phyloP scores from a whole-genome alignment of 2,113 vertebrate species.

The Blennius ocellaris region DNA sequence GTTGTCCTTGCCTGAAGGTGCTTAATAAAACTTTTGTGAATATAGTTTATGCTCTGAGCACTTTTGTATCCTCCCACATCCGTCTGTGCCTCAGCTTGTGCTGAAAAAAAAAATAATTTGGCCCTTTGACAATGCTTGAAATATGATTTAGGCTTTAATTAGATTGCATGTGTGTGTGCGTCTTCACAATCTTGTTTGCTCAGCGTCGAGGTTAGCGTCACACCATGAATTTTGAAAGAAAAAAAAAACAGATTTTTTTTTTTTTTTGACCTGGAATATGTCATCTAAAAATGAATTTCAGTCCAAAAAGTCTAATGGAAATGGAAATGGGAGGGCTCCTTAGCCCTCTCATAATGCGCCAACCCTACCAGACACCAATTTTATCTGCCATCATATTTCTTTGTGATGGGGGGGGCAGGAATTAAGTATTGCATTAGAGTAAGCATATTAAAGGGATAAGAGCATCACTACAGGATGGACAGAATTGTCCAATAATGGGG shows the following conservation, averaged over 20 bases:
- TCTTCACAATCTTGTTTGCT: constrained; percentile 6
- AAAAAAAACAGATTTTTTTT: constrained; percentile 21
- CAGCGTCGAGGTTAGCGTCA: constrained; percentile 16
- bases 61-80: constrained; percentile 24
- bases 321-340: constrained; percentile 47
- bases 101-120: constrained; percentile 29
- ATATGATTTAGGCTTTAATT: constrained; percentile 59
- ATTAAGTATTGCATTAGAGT: constrained; percentile 67
- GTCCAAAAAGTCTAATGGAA: constrained; percentile 67
- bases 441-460: constrained; percentile 71
- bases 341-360: constrained; percentile 42
- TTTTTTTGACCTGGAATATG: constrained; percentile 45
- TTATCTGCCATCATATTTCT: constrained; percentile 66
- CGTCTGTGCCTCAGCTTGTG: constrained; percentile 18
- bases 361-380: constrained; percentile 56
- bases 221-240: constrained; percentile 31
- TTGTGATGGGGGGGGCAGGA: constrained; percentile 64
- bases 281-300: constrained; percentile 57
- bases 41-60: constrained; percentile 33
- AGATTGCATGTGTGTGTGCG: constrained; percentile 28
- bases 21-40: constrained; percentile 14
- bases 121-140: constrained; percentile 42
- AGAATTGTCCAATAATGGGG: constrained; percentile 63
- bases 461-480: constrained; percentile 52
- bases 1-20: neutral